Evolutionary conservation across 2,797 vertebrate species (phyloP), one percentile per base, ranked within the genome.

Genomic region (Halcyon badia): DNA sequence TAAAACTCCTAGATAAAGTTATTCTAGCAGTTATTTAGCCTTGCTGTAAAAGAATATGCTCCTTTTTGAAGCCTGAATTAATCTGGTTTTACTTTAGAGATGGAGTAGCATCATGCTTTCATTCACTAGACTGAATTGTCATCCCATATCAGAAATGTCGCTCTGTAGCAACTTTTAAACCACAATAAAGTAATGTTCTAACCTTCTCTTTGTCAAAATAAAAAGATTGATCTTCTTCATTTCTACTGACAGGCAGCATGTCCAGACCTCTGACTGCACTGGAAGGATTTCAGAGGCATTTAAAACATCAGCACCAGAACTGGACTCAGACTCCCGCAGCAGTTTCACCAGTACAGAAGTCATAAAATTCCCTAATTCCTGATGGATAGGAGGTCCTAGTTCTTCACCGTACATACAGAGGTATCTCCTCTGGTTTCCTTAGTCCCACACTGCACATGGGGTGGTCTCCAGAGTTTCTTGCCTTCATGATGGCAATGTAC

Each of bases 91-190:
- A 72, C 70, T 77, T 64, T 49, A 85, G 78, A 80, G 83, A 93
- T 22, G 49, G 77, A 81, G 69, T 39, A 95, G 35, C 80, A 90
- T 84, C 25, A 5, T 8, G 1, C 56, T 93, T 95, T 92, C 73
- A 77, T 82, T 89, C 81, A 73, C 19, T 37, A 87, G 83, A 95
- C 93, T 96, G 90, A 96, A 92, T 56, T 96, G 89, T 92, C 86
- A 94, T 73, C 60, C 68, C 14, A 0, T 93, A 94, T 94, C 94
- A 95, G 81, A 93, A 95, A 73, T 83, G 94, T 93, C 64, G 0
- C 86, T 64, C 37, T 44, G 51, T 41, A 89, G 58, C 65, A 71
- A 31, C 65, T 65, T 93, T 75, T 68, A 87, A 86, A 92, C 81
- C 86, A 49, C 0, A 21, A 96, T 77, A 84, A 84, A 94, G 61